Conservation (phyloP, 2,888 invertebrate genomes). For the Buathra laborator region DNA sequence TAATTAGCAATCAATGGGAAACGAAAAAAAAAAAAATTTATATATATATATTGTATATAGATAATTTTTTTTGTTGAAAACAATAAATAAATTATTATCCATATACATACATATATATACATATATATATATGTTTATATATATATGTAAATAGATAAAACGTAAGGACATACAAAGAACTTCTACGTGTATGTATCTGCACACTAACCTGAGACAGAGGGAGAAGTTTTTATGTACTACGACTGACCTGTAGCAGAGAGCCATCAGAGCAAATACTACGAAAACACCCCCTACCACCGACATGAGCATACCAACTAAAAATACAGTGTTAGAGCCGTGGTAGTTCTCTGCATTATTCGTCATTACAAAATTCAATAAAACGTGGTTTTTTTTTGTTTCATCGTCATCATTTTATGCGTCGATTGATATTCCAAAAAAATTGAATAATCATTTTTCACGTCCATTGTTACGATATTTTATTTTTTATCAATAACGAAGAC, state of each 20-base stretch:
- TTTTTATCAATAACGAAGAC: background rate
- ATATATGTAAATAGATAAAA: constrained; percentile 44
- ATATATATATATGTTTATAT: constrained; percentile 41
- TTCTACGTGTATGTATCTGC: constrained; percentile 89
- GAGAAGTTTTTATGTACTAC: constrained; percentile 99
- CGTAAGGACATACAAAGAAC: constrained; percentile 73
- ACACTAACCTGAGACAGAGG: constrained; percentile 99
- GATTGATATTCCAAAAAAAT: background rate
- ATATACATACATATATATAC: constrained; percentile 60
- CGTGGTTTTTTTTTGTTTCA: constrained; percentile 9
- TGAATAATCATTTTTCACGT: constrained; percentile 4
- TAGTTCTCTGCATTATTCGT: constrained; percentile 92
- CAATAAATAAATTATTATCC: constrained; percentile 5
- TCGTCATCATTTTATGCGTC: constrained; percentile 6
- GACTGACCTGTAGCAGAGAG: constrained; percentile 99
- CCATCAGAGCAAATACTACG: constrained; percentile 99
- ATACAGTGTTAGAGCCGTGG: constrained; percentile 98
- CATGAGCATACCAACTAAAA: constrained; percentile 99
- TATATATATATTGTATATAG: constrained; percentile 72
- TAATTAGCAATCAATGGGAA: constrained; percentile 55
- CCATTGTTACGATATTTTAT: constrained; percentile 6
- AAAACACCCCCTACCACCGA: constrained; percentile 99
- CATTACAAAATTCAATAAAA: constrained; percentile 3
- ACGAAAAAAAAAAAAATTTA: constrained; percentile 51
- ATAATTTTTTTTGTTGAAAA: constrained; percentile 22